Percentiles rank a stretch among this genome's conserved stretches.
Evolutionary conservation across 2,888 invertebrate genomes (phyloP).

Genomic region (Ernsta delagoae): DNA sequence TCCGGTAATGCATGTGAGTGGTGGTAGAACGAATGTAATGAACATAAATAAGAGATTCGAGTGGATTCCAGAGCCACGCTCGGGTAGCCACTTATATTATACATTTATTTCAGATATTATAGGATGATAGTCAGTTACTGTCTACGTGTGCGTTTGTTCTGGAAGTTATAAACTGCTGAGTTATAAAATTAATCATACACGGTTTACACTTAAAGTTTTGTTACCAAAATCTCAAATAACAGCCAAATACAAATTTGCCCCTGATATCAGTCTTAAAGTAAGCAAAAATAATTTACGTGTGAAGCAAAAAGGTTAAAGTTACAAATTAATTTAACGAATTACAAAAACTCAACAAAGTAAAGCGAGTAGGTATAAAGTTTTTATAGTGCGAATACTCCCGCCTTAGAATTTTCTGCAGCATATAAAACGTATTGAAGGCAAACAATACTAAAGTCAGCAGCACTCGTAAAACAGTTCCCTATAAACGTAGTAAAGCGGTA

Average conservation of each 20-base stretch:
- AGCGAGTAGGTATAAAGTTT: constrained; percentile 35
- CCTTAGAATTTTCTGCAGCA: constrained; percentile 53
- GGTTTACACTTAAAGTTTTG: too few relatives aligned
- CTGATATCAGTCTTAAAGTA: too few relatives aligned
- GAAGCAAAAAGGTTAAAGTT: not conserved
- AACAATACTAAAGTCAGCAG: constrained; percentile 69
- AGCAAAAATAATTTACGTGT: not conserved
- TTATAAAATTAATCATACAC: too few relatives aligned
- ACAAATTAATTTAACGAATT: constrained; percentile 33
- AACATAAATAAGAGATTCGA: constrained; percentile 76
- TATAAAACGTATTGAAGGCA: constrained; percentile 72
- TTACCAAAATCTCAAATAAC: too few relatives aligned
- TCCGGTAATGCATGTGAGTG: constrained; percentile 68
- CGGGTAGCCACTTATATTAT: constrained; percentile 42
- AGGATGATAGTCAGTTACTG: not conserved
- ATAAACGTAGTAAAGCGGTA: constrained; percentile 80
- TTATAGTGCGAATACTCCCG: constrained; percentile 30
- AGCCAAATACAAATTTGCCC: not conserved
- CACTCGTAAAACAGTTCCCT: constrained; percentile 76
- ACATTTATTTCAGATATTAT: constrained; percentile 35
- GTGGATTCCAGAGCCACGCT: constrained; percentile 51
- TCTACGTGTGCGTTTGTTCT: constrained; percentile 7
- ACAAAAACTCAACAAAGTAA: constrained; percentile 30
- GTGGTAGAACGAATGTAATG: constrained; percentile 69
- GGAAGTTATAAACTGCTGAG: too few relatives aligned